These are phyloP conservation scores for Smittia aterrima DNA, from an alignment of 2,888 invertebrate genomes.

Conservation along the genomic window DNA sequence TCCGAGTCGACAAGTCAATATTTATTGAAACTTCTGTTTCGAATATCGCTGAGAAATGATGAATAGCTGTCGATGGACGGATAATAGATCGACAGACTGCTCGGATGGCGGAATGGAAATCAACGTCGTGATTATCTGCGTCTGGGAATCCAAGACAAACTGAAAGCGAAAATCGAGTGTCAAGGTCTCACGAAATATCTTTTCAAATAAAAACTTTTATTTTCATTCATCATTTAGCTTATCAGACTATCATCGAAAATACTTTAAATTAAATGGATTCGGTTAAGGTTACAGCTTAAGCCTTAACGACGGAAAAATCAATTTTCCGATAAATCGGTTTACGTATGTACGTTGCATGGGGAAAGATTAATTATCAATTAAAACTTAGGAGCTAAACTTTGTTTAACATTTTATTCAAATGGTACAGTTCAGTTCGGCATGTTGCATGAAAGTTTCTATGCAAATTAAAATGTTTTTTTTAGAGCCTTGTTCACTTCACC, in stretches of 20 bases:
- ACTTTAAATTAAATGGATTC: not conserved
- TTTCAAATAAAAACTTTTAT: constrained; percentile 21
- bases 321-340: no score
- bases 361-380: no score
- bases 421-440: no score
- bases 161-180: constrained; percentile 26
- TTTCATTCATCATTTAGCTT: constrained; percentile 12
- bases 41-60: constrained; percentile 19
- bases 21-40: constrained; percentile 14
- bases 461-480: no score
- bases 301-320: no score
- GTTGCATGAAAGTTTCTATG: no score
- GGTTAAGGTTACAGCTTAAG: no score
- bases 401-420: no score
- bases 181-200: constrained; percentile 19
- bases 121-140: constrained; percentile 29
- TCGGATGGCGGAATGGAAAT: not conserved
- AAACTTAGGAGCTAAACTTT: no score
- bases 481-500: no score
- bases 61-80: constrained; percentile 25
- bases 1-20: not conserved
- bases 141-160: constrained; percentile 30
- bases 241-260: not conserved
- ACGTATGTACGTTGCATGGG: no score
- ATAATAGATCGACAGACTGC: not conserved